These are phyloP conservation scores for Coleophora deauratella DNA, from an alignment of 2,888 invertebrate species.

Conservation along the genomic window DNA sequence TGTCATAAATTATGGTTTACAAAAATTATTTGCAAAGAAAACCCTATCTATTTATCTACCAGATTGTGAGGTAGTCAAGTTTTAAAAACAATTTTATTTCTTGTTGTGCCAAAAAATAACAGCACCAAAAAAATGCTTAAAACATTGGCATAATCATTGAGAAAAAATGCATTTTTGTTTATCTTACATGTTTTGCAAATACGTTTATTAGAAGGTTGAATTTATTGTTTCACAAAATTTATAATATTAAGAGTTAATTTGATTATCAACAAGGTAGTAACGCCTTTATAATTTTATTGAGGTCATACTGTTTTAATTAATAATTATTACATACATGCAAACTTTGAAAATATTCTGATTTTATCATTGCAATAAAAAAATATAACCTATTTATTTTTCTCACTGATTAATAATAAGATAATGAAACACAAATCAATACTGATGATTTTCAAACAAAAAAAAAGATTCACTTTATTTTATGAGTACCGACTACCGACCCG, in stretches of 20 bases:
- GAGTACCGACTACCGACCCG: no score
- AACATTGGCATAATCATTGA: no score
- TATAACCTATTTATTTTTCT: neutral
- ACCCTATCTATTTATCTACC: slow-evolving; percentile 38
- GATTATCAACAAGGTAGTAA: no score
- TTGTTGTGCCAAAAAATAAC: slow-evolving; percentile 36
- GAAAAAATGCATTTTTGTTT: no score
- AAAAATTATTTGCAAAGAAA: no score
- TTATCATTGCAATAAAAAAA: slow-evolving; percentile 1
- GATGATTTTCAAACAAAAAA: slow-evolving; percentile 9
- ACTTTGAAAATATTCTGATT: neutral
- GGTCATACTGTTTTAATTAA: slow-evolving; percentile 12
- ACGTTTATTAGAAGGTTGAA: no score
- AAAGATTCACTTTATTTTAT: slow-evolving; percentile 44
- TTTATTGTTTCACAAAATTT: no score
- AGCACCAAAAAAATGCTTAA: no score
- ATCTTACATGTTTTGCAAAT: no score
- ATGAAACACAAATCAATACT: slow-evolving; percentile 18
- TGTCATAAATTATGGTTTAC: no score
- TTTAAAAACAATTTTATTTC: slow-evolving; percentile 27
- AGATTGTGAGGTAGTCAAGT: slow-evolving; percentile 63
- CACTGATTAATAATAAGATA: neutral
- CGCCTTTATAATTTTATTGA: no score
- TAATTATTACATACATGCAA: neutral
- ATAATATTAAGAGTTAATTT: no score